phyloP scores from a whole-genome alignment of 2,113 vertebrate species.

The Todiramphus chloris region DNA sequence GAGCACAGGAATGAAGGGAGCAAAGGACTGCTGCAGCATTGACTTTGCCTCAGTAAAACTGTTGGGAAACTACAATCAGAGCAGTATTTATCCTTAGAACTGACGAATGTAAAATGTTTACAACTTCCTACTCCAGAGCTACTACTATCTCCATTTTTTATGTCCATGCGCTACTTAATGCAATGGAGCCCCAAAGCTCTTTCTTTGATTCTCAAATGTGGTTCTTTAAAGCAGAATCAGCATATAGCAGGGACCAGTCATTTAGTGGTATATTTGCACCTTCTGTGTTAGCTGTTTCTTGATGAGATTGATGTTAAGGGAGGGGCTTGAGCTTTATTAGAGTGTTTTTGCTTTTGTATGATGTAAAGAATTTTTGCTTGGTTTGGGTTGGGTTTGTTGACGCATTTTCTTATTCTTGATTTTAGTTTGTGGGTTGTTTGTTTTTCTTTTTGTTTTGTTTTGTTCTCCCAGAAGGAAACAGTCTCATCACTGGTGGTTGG shows the following conservation, averaged over 20 bases:
- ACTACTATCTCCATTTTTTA: neutral
- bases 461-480: neutral
- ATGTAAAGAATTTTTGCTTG: neutral
- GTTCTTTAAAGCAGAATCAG: neutral
- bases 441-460: neutral
- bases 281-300: neutral
- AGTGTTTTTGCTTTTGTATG: neutral
- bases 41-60: neutral
- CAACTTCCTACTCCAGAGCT: neutral
- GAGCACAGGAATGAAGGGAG: neutral
- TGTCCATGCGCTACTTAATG: fast-evolving
- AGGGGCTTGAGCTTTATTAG: neutral
- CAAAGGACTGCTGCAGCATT: neutral
- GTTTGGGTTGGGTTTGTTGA: neutral
- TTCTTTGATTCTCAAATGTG: neutral
- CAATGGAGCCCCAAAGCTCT: neutral
- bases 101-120: neutral
- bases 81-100: neutral
- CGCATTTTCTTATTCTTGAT: neutral
- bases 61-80: neutral
- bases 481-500: neutral
- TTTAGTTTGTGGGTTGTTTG: neutral
- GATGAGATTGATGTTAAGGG: neutral
- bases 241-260: neutral
- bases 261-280: neutral